A percentile compares a stretch with the other conserved stretches of the same genome.
Conservation (phyloP, 1,140 invertebrate genomes). For the Drosophila sp. region DNA sequence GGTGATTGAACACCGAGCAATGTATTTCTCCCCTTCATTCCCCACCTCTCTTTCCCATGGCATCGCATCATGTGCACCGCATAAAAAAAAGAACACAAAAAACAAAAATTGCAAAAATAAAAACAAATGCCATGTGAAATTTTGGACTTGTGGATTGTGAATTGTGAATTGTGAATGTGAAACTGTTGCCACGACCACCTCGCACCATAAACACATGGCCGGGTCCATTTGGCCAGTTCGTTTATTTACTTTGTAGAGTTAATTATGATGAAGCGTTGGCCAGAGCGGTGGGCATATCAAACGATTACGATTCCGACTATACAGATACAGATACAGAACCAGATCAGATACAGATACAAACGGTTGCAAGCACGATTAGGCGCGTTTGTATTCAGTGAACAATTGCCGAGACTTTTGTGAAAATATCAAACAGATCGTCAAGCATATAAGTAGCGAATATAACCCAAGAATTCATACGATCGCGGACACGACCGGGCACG, state of each 20-base stretch:
- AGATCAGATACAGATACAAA: not conserved
- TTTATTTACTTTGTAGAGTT: conserved; percentile 81
- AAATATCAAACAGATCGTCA: conserved; percentile 33
- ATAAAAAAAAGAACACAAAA: conserved; percentile 8
- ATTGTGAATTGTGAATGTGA: conserved; percentile 17
- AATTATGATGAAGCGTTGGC: conserved; percentile 74
- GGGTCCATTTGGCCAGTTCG: conserved; percentile 63
- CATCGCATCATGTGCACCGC: conserved; percentile 20
- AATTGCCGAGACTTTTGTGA: conserved; percentile 26
- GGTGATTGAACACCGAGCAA: conserved; percentile 50
- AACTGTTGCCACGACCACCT: conserved; percentile 39
- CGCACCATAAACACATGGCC: conserved; percentile 70
- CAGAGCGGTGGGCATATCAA: conserved; percentile 38
- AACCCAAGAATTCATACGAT: conserved; percentile 30
- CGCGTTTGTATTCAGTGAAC: not conserved
- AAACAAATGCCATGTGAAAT: conserved; percentile 39
- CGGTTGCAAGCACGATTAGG: too few relatives aligned
- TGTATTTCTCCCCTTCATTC: not conserved
- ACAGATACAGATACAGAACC: not conserved
- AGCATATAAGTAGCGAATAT: not conserved
- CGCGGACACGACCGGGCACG: conserved; percentile 25
- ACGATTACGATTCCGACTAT: conserved; percentile 35
- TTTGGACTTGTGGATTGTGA: conserved; percentile 17
- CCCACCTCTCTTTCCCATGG: not conserved
- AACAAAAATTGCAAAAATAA: conserved; percentile 40